Percentiles rank a stretch among this genome's conserved stretches.
These are phyloP conservation scores for Malacoraja senta DNA, from an alignment of 2,797 vertebrate species.

Conservation along the genomic window DNA sequence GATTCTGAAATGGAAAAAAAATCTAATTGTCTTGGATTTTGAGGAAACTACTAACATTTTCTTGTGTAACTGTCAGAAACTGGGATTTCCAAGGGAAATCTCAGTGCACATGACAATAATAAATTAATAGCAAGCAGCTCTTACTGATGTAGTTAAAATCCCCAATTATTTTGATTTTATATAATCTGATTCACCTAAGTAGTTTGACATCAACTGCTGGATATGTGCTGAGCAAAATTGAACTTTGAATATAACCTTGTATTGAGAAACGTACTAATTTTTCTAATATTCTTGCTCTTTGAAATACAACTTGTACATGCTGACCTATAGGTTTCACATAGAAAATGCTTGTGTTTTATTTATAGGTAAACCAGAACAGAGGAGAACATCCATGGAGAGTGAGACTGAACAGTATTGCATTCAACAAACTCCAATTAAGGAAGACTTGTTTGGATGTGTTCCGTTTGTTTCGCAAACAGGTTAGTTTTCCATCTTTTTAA, in stretches of 20 bases:
- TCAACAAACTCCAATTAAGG: slow-evolving; percentile 63
- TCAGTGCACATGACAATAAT: no score
- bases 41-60: no score
- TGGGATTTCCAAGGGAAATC: not conserved
- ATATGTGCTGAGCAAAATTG: not conserved
- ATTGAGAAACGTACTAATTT: not conserved
- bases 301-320: not conserved
- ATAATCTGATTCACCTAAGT: not conserved
- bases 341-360: slow-evolving; percentile 43
- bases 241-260: not conserved
- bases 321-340: not conserved
- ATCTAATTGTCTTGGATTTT: no score
- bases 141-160: not conserved
- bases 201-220: not conserved
- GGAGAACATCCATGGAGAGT: slow-evolving; percentile 64
- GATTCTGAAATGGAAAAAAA: not conserved
- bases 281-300: not conserved
- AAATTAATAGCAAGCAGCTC: not conserved
- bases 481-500: slow-evolving; percentile 66
- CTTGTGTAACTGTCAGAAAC: no score
- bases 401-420: slow-evolving; percentile 58
- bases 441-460: slow-evolving; percentile 90
- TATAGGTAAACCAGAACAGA: slow-evolving; percentile 79
- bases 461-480: slow-evolving; percentile 91
- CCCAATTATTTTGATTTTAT: not conserved